Base-by-base conservation (phyloP, 2,888 invertebrate species). In the Gasteruption jaculator region DNA sequence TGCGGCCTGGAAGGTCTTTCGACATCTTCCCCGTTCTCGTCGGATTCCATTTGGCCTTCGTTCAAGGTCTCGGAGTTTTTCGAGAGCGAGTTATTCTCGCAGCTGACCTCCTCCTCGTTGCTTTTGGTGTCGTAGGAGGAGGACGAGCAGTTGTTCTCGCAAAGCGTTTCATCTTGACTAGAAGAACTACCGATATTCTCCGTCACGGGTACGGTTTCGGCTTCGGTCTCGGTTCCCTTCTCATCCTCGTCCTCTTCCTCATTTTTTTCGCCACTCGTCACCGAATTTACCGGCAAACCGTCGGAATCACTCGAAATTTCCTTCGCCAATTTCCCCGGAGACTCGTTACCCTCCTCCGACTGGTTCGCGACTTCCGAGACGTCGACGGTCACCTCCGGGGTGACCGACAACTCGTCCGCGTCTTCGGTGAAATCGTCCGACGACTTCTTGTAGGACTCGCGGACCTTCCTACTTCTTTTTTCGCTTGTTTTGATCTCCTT, bases 1-100 rank as follows among this genome's bases (percentile, higher is more conserved):
- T 66, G 68, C 5, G 70, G 70, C 29, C 70, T 58, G 1, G 50
- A 19, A 3, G 65, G 64, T 40, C 61, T 57, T 6, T 63, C 63
- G 6, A 36, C 41, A 46, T 61, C 61, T 14, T 58, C 60, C 29
- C 52, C 57, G 18, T 42, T 48, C 6, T 32, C 43, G 4, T 32
- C 16, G 7, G 21, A 12, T 14, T 25, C 21, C 6, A 7, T 20
- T 25, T 44, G 20, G 15, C 8, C 32, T 4, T 26, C 27, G 5
- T 22, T 10, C 18, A 14, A 38, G 12, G 34, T 36, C 24, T 44
- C 39, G 5, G 19, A 14, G 4, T 20, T 24, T 36, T 37, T 37
- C 11, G 11, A n/a, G 6, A n/a, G n/a, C n/a, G n/a, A n/a, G n/a
- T n/a, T n/a, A n/a, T n/a, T n/a, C n/a, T n/a, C n/a, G n/a, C n/a